phyloP scores from a whole-genome alignment of 2,888 invertebrate species.

The Torymus aiolomorphi region DNA sequence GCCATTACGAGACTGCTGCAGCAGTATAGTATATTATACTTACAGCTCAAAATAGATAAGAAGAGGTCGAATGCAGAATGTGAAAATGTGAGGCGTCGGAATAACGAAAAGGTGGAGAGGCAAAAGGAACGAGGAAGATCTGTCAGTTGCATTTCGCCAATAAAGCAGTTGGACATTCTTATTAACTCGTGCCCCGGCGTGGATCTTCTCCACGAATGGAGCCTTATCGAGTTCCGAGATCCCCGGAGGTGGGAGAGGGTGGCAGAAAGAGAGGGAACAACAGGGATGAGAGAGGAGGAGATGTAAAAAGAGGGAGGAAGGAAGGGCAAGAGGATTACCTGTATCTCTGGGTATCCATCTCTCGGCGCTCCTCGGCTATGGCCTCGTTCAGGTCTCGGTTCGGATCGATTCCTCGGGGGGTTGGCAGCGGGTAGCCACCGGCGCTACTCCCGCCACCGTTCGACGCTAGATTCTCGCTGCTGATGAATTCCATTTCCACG shows the following conservation, averaged over 20 bases:
- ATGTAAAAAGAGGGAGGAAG: constrained; percentile 9
- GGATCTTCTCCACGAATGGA: constrained; percentile 1
- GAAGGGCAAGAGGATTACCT: constrained; percentile 67
- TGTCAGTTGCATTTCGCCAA: constrained; percentile 28
- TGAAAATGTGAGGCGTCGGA: constrained; percentile 5
- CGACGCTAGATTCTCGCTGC: constrained; percentile 69
- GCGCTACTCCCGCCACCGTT: constrained; percentile 62
- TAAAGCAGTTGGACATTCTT: constrained; percentile 41
- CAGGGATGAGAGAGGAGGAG: constrained; percentile 8
- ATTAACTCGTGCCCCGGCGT: constrained; percentile 19
- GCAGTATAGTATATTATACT: too few relatives aligned
- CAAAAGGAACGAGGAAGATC: background rate
- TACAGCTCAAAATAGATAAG: too few relatives aligned
- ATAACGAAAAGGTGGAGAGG: background rate
- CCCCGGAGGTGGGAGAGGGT: background rate
- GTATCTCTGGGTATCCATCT: constrained; percentile 77
- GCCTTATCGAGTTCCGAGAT: constrained; percentile 14
- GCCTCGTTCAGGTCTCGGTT: constrained; percentile 87
- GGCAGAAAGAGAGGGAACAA: background rate
- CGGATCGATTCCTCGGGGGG: constrained; percentile 79
- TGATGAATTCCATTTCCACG: constrained; percentile 74
- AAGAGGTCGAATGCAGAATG: background rate
- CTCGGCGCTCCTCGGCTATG: constrained; percentile 87
- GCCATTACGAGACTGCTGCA: too few relatives aligned
- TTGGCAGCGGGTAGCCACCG: constrained; percentile 54